These are phyloP conservation scores for Galeruca laticollis DNA, from an alignment of 2,888 invertebrate genomes.

Conservation along the genomic window DNA sequence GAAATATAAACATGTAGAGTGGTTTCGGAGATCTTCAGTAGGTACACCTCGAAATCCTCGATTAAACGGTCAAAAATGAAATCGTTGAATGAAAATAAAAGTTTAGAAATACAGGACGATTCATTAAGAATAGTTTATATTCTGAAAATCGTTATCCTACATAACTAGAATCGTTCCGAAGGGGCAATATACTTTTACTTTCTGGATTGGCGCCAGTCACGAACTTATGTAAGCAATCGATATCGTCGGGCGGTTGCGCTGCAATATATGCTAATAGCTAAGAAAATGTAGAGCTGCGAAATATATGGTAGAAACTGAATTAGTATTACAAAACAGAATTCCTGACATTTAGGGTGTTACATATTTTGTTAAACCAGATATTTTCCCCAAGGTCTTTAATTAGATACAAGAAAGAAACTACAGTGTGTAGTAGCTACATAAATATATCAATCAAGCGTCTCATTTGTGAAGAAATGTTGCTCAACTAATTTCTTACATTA, in stretches of 20 bases:
- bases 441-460: too few relatives aligned
- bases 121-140: background rate
- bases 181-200: conserved; percentile 1
- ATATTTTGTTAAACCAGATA: too few relatives aligned
- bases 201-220: background rate
- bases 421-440: too few relatives aligned
- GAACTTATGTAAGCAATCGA: conserved; percentile 1
- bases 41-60: too few relatives aligned
- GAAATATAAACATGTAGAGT: conserved; percentile 3
- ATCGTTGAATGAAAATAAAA: too few relatives aligned
- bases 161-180: background rate
- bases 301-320: background rate
- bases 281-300: background rate
- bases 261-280: background rate
- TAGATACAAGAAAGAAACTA: too few relatives aligned
- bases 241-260: background rate
- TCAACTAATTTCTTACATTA: too few relatives aligned
- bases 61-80: too few relatives aligned
- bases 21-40: background rate
- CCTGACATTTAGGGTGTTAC: too few relatives aligned
- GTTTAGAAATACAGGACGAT: too few relatives aligned
- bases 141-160: background rate
- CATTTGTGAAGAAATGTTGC: too few relatives aligned
- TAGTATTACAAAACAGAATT: background rate
- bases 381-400: too few relatives aligned